Percentiles rank a stretch among this genome's conserved stretches.
Conservation (phyloP, 1,140 invertebrate genomes). For the Temnothorax curvispinosus region DNA sequence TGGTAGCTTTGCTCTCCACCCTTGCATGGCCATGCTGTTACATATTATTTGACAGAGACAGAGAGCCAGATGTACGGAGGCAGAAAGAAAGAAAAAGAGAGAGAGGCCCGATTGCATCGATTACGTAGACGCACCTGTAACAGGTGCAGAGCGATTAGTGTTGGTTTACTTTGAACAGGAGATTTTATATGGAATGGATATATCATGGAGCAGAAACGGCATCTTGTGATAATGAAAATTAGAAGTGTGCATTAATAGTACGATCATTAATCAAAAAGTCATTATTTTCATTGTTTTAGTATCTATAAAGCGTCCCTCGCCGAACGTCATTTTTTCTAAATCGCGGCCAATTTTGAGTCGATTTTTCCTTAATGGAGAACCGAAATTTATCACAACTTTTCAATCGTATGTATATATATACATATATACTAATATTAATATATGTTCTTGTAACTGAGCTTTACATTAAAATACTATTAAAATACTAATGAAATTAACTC, state of each 20-base stretch:
- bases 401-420: not conserved
- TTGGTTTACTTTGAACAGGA: not conserved
- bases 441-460: not conserved
- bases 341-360: not conserved
- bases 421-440: not conserved
- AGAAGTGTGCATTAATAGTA: slow-evolving; percentile 28
- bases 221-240: slow-evolving; percentile 26
- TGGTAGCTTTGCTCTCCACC: slow-evolving; percentile 61
- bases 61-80: not conserved
- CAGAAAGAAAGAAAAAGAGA: slow-evolving; percentile 4
- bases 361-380: not conserved
- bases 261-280: not conserved
- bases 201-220: not conserved
- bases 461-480: slow-evolving; percentile 1
- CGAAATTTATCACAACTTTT: not conserved
- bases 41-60: slow-evolving; percentile 49
- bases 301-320: not conserved
- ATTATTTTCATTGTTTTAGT: slow-evolving; percentile 26
- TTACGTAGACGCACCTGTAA: not conserved
- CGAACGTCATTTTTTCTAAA: not conserved
- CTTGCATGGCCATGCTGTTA: slow-evolving; percentile 62
- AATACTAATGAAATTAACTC: not conserved
- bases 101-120: slow-evolving; percentile 50
- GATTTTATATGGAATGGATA: not conserved
- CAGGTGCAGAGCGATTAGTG: not conserved